Evolutionary conservation across 1,140 invertebrate genomes (phyloP), one percentile per base, ranked within the genome.

Genomic region (Pseudomyrmex pallidus): DNA sequence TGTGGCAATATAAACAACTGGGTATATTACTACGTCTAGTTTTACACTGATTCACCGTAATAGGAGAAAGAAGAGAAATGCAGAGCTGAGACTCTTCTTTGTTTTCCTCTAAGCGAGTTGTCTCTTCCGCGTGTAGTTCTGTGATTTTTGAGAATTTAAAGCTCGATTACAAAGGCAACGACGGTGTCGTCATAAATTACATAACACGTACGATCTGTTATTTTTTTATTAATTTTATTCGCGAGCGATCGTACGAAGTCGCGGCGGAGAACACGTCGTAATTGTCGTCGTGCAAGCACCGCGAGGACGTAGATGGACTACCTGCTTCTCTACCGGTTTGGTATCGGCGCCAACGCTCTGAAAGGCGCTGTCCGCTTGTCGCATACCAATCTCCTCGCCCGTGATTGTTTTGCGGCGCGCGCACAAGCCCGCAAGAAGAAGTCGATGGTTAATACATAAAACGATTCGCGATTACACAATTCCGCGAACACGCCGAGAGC

Each of bases 251-350:
- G 74, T 56, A 50, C 73, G 72, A 80, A 85, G 85, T 85, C 66
- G 50, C 67, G 9, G 68, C 56, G 54, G 57, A 61, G 57, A 68
- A 84, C 62, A 66, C 68, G 82, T 82, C 63, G 64, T 44, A 74
- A 57, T 44, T 35, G 25, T 46, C 13, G 84, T 73, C 44, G 68
- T 56, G 63, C 59, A 61, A 61, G 74, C 56, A 83, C 83, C 63
- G 20, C 64, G 78, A 57, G 48, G 83, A 89, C 88, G 78, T 89
- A 86, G 88, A 90, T 88, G 88, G 88, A 90, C 88, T 89, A 90
- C 86, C 89, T 90, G 89, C 63, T 86, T 88, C 83, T 89, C 83
- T 89, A 90, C 89, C 88, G 89, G 88, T 90, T 89, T 90, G 82
- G 84, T 87, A 90, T 87, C 86, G 87, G 87, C 87, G 87, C 87